Base-by-base conservation (phyloP, 2,797 vertebrate species). In the Trichosurus vulpecula region DNA sequence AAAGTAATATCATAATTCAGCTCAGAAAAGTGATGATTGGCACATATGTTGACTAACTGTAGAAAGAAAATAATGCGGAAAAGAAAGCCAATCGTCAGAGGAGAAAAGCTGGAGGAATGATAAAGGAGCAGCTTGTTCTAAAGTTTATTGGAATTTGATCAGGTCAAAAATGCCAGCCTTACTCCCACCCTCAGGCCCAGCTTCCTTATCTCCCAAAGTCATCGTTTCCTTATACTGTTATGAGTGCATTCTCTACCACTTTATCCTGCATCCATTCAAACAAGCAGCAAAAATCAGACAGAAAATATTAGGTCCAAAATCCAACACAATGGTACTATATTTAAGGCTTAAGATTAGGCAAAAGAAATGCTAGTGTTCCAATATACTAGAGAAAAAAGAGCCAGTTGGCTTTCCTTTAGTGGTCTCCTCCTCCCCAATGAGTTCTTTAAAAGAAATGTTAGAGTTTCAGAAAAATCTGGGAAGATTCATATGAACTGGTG, bases 361-460 rank as follows among this genome's bases (percentile, higher is more conserved):
- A 30, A 93, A 93, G 58, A 91, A 97, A 95, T 93, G 25, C 29
- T 12, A 95, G 25, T 93, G 91, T 57, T 92, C 35, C 52, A 52
- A 57, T 27, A 29, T 22, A 94, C 56, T 29, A 92, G 52, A 52
- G 52, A 58, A 58, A 93, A 93, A 13, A 35, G 93, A 35, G 4
- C 52, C 52, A 51, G n/a, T 31, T 35, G 22, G 11, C 93, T 96
- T 96, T 30, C 56, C 52, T 90, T 94, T 74, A 66, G 47, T 92
- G 31, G 31, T 93, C 61, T 95, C 55, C 92, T 94, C 91, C 92
- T 95, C 90, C 90, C 41, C 31, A 61, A 41, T 47, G 47, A 95
- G 90, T 93, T 95, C 41, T 96, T 96, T 94, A 92, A 57, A 94
- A 92, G 91, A 74, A 91, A 52, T 95, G 94, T 5, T 12, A 89